phyloP scores from a whole-genome alignment of 92 coral and sea anemone genomes.

The Parazoanthus atlanticus region DNA sequence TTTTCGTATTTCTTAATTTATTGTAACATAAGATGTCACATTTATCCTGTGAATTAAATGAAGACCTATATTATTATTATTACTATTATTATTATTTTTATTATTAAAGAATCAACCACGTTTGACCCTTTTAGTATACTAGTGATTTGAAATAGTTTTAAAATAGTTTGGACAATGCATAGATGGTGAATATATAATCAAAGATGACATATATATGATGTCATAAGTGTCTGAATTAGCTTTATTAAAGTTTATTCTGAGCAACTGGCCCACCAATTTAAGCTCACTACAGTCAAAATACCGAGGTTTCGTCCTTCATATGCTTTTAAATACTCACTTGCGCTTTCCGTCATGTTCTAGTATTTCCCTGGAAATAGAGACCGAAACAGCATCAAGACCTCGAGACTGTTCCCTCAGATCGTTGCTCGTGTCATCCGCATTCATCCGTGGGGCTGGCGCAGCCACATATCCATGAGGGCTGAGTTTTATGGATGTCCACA shows the following conservation, averaged over 20 bases:
- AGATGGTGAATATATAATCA: background rate
- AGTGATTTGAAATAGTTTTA: background rate
- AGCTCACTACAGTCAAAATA: background rate
- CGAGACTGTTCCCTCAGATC: conserved; percentile 73
- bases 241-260: too few species aligned
- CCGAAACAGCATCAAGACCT: conserved; percentile 63
- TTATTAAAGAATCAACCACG: too few species aligned
- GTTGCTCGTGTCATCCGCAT: conserved; percentile 72
- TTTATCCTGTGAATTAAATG: too few species aligned
- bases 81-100: too few species aligned
- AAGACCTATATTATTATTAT: too few species aligned
- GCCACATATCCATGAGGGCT: conserved; percentile 71
- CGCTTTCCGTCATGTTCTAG: conserved; percentile 30
- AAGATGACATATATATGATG: background rate
- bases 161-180: background rate
- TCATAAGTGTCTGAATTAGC: too few species aligned
- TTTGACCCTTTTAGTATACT: background rate
- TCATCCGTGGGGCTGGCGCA: conserved; percentile 74
- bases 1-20: too few species aligned
- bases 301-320: background rate
- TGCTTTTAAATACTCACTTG: background rate
- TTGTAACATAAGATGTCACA: too few species aligned
- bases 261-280: background rate
- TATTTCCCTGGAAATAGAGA: conserved; percentile 76
- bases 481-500: conserved; percentile 86